Conservation (phyloP, 2,888 invertebrate species). For the Argyresthia goedartella region DNA sequence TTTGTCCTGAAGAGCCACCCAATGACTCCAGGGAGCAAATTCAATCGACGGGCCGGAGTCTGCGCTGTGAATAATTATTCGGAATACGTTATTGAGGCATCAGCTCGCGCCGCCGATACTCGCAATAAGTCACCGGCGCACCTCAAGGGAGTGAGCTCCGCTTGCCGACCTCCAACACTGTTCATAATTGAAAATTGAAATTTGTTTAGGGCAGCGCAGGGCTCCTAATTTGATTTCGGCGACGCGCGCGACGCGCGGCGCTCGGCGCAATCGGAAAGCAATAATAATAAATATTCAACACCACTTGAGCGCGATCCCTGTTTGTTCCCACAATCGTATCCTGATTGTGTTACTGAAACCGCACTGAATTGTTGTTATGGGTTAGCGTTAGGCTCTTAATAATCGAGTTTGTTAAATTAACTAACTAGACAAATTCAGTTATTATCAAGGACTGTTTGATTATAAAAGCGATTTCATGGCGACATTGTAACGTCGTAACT, state of each 20-base stretch:
- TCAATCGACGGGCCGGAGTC: constrained; percentile 32
- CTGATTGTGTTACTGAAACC: constrained; percentile 11
- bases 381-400: constrained; percentile 1
- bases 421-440: background rate
- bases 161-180: constrained; percentile 33
- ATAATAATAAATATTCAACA: constrained; percentile 51
- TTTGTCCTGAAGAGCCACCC: too few species aligned
- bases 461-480: constrained; percentile 22
- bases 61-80: constrained; percentile 47
- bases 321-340: constrained; percentile 29
- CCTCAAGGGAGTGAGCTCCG: constrained; percentile 42
- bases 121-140: constrained; percentile 59
- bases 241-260: constrained; percentile 21
- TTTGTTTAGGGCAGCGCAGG: constrained; percentile 62
- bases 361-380: constrained; percentile 1
- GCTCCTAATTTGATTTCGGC: constrained; percentile 57
- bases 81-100: constrained; percentile 56
- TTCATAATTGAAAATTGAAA: constrained; percentile 67
- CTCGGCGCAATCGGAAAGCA: constrained; percentile 44
- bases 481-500: constrained; percentile 11
- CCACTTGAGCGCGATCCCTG: constrained; percentile 36
- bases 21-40: constrained; percentile 32
- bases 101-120: constrained; percentile 27
- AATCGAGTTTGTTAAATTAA: constrained; percentile 1
- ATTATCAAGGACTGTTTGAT: constrained; percentile 14